Evolutionary conservation across 2,113 vertebrate genomes (phyloP), one percentile per base, ranked within the genome.

Genomic region (Galbula dea): DNA sequence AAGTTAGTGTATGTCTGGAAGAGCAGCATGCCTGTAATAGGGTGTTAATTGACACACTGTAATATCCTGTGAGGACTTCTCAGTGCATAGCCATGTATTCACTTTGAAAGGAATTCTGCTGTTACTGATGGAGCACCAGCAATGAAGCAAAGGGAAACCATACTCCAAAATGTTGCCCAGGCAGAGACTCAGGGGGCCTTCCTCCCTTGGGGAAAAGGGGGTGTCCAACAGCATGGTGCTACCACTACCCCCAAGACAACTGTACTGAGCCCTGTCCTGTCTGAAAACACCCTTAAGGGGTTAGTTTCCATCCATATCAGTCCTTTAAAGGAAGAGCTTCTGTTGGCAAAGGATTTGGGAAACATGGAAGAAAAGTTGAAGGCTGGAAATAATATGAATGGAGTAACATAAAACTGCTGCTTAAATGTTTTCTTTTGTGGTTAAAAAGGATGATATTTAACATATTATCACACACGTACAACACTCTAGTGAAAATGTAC

Each of bases 141-240:
- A 51, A 12, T 0, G 0, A 1, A 6, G 15, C 9, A 62, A 43
- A 46, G 19, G 19, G 16, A 11, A 73, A 8, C 0, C 5, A 17
- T 23, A 43, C 6, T n/a, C 23, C 41, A 34, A 23, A 67, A 51
- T 1, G 13, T 29, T 65, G 39, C 51, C 69, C 11, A 30, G 48
- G 12, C 30, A 65, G 24, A 36, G 7, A 7, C 4, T 41, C 3
- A 15, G 0, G 1, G 21, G 18, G 27, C 6, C n/a, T n/a, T n/a
- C n/a, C n/a, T n/a, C n/a, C n/a, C n/a, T n/a, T 2, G 0, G 7
- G n/a, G 11, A 22, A 23, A 45, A 55, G 13, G 16, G 9, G 9
- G 3, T 55, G 12, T 45, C 23, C 27, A 39, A 26, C 11, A 71
- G 24, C 26, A 11, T 1, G 2, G 8, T 57, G 41, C 19, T 8